Conservation (phyloP, 2,113 vertebrate species). For the Bos javanicus region DNA sequence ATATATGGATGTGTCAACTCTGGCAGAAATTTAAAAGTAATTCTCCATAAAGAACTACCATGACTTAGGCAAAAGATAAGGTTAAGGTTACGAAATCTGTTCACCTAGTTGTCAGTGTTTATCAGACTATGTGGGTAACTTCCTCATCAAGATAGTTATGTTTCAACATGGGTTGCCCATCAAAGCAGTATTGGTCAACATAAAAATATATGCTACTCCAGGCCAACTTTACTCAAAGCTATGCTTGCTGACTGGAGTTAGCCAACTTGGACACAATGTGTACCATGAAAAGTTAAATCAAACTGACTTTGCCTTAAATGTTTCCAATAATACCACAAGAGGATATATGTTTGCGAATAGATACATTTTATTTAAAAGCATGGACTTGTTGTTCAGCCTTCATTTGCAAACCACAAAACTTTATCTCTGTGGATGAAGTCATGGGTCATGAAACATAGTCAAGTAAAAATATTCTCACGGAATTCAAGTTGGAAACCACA, state of each 20-base stretch:
- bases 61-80: constrained; percentile 19
- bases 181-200: neutral
- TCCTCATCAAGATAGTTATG: constrained; percentile 39
- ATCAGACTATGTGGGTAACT: neutral
- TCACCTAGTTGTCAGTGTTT: neutral
- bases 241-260: neutral
- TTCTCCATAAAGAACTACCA: constrained; percentile 17
- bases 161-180: neutral
- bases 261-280: neutral
- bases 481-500: constrained; percentile 24
- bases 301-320: neutral
- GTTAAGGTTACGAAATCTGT: constrained; percentile 13
- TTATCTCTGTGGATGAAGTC: neutral
- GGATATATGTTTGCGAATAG: neutral
- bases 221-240: neutral
- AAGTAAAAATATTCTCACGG: constrained; percentile 12
- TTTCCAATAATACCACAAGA: neutral
- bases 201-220: neutral
- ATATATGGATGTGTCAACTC: neutral
- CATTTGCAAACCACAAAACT: neutral
- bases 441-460: neutral
- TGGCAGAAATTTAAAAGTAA: constrained; percentile 5
- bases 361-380: constrained; percentile 21
- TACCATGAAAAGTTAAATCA: neutral
- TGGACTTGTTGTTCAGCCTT: neutral